phyloP scores from a whole-genome alignment of 1,140 invertebrate genomes.

The Radopholus similis region DNA sequence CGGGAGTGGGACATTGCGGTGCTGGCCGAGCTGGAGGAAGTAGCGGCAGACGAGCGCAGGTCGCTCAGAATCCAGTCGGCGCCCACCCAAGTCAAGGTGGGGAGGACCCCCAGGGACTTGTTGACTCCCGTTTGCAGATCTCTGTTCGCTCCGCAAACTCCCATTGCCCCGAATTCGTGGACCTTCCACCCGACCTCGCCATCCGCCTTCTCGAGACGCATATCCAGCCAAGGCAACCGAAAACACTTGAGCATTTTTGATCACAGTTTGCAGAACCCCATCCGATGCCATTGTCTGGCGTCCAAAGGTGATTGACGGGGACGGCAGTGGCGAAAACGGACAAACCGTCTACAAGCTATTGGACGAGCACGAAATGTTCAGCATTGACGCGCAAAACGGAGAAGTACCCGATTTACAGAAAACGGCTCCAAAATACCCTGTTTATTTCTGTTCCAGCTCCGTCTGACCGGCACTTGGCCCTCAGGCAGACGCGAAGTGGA shows the following conservation, averaged over 20 bases:
- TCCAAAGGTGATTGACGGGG: constrained; percentile 61
- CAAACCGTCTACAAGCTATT: constrained; percentile 60
- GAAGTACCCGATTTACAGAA: constrained; percentile 18
- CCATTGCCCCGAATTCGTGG: constrained; percentile 40
- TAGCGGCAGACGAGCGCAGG: too few species aligned
- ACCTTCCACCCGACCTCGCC: constrained; percentile 11
- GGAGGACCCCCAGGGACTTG: too few species aligned
- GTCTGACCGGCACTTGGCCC: constrained; percentile 12
- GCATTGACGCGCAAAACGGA: constrained; percentile 27
- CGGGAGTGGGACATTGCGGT: constrained; percentile 21
- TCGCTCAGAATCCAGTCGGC: constrained; percentile 23
- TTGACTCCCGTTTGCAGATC: neutral
- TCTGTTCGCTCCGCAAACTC: constrained; percentile 23
- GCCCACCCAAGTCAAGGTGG: neutral
- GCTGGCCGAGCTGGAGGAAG: constrained; percentile 29
- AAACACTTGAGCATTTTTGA: too few species aligned
- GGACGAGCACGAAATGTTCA: constrained; percentile 25
- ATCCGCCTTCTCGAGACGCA: constrained; percentile 8
- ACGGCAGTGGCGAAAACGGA: constrained; percentile 62
- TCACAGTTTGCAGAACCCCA: constrained; percentile 29
- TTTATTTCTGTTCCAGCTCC: constrained; percentile 23
- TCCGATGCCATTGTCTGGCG: constrained; percentile 47
- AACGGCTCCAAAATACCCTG: constrained; percentile 16
- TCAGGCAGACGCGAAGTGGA: neutral
- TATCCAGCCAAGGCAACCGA: too few species aligned